Evolutionary conservation across 2,888 invertebrate genomes (phyloP), one percentile per base, ranked within the genome.

Genomic region (Hyles lineata): DNA sequence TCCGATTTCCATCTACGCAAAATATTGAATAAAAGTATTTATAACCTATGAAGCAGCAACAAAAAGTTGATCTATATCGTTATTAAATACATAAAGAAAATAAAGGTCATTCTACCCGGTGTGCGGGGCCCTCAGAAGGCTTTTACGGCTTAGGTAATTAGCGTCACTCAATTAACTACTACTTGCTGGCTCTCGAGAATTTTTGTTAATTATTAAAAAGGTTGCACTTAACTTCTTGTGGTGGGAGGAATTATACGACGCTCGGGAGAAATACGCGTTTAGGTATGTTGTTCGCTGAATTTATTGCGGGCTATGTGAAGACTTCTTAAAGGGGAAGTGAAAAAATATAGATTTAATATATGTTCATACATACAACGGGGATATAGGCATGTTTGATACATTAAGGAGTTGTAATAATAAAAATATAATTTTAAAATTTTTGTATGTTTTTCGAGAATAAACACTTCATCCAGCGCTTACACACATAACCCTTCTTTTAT

Each of bases 121-220:
- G 82, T 83, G 80, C 80, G 77, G 78, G 79, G 83, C 89, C 89
- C 88, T 85, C 86, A 78, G 86, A 86, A 91, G 91, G 91, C 92
- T 92, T 90, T 92, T 91, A 91, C 88, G 91, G 91, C 90, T 92
- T 89, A 90, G 87, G 90, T 87, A 93, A 93, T 94, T 94, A 93
- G 91, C 90, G 90, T 94, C 93, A 93, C 92, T 93, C 94, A 94
- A 92, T 94, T 93, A 94, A 90, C 86, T 92, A 90, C 91, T 90
- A 91, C 85, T 87, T 83, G 76, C 80, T 79, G 78, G 77, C 83
- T 86, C 82, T 83, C 83, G 86, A 89, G 91, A 92, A 91, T 90
- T 93, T 92, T 91, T 88, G 91, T 93, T 92, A 93, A 94, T 93
- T 89, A 93, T 93, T 93, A 92, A 94, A 92, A 91, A 92, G 92